Evolutionary conservation across 2,113 vertebrate species (phyloP), one percentile per base, ranked within the genome.

Genomic region (Caranx melampygus): DNA sequence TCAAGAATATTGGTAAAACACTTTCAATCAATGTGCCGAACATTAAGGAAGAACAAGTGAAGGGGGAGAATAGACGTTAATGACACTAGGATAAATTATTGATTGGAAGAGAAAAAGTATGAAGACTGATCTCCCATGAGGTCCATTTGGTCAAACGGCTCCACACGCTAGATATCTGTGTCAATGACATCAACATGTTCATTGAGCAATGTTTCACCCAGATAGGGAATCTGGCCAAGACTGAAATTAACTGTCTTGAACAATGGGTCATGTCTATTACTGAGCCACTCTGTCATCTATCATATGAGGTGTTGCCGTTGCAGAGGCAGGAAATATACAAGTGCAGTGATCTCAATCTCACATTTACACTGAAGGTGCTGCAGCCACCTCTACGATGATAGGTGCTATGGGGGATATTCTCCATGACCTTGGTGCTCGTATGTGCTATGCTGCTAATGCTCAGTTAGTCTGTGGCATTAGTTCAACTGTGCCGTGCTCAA

Each of bases 101-200:
- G 85, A 93, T 88, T 88, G 83, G 62, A 78, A 74, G 72, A 64
- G 81, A 86, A 88, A 90, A 92, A 86, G 62, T 79, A 72, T 63
- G 55, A 83, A 76, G 79, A 82, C 75, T 67, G 47, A 74, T 87
- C 54, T 74, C 44, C 62, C 44, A 26, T 64, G 74, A 75, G 69
- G 86, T 86, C 79, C 63, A 90, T 86, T 88, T 87, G 69, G 80
- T 81, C 69, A 81, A 91, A 91, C 26, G n/a, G 58, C 74, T 87
- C 35, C 44, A 82, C 78, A 84, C 68, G 58, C 75, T 54, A 75
- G 60, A 66, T 78, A 82, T 89, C 66, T 79, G 79, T 83, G 88
- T 91, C 87, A 85, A 65, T 84, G 80, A 72, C 87, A 88, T 84
- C 58, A 72, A 73, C 62, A 64, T 47, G 60, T 78, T 85, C 79